Conservation (phyloP, 2,888 invertebrate species). For the Helleia helle region DNA sequence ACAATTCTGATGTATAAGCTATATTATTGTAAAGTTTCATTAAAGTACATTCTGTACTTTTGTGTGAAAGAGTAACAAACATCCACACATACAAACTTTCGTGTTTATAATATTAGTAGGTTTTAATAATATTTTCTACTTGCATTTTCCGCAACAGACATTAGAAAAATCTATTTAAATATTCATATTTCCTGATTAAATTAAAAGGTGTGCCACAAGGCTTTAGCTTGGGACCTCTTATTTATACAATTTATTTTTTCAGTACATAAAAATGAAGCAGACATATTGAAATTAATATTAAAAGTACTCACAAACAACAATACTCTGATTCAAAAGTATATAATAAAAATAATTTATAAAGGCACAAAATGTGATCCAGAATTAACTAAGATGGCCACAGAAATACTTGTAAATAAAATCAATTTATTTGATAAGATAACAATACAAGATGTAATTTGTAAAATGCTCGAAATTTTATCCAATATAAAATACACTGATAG, state of each 20-base stretch:
- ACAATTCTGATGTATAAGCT: too few species aligned
- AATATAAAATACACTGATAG: constrained; percentile 17
- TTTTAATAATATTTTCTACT: too few species aligned
- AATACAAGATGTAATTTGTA: constrained; percentile 17
- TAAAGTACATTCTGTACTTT: too few species aligned
- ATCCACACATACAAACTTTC: too few species aligned
- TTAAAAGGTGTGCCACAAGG: not conserved
- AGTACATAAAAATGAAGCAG: constrained; percentile 34
- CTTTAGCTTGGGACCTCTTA: not conserved
- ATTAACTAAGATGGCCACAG: constrained; percentile 28
- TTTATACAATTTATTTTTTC: constrained; percentile 23
- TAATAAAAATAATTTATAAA: constrained; percentile 29
- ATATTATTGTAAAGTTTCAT: too few species aligned
- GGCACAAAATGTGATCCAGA: constrained; percentile 24
- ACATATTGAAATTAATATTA: constrained; percentile 32
- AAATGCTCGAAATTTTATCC: constrained; percentile 18
- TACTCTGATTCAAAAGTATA: constrained; percentile 24
- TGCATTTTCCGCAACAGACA: too few species aligned
- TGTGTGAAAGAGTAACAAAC: too few species aligned
- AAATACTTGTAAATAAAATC: constrained; percentile 33
- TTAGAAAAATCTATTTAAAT: too few species aligned
- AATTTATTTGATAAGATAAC: constrained; percentile 27
- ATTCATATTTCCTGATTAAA: too few species aligned
- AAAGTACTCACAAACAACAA: constrained; percentile 34
- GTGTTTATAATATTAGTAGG: too few species aligned